Base-by-base conservation (phyloP, 2,888 invertebrate species). In the Plebejus melissa region DNA sequence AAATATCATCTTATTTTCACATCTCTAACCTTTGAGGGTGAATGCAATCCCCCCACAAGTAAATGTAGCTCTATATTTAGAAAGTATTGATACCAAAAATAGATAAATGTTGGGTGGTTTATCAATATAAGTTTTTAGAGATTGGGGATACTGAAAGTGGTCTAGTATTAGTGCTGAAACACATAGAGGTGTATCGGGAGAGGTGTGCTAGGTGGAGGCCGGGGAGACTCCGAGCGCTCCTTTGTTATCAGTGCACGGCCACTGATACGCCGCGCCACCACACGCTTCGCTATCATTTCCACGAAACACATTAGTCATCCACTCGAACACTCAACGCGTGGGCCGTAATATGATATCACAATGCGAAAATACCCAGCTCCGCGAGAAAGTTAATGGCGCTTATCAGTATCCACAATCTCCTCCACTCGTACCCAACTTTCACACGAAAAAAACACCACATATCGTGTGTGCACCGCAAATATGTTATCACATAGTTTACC, bases 341-440 rank as follows among this genome's bases (percentile, higher is more conserved):
- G 94, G 94, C 90, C 88, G 94, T 93, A 93, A 94, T 90, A 94
- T 94, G 94, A 94, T 94, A 94, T 94, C 94, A 94, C 94, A 94
- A 94, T 93, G 94, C 94, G 91, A 94, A 94, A 94, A 94, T 94
- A 94, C 90, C 90, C 93, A 93, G 91, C 93, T 93, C 90, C 94
- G 94, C 94, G 94, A 94, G 94, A 94, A 94, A 94, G 94, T 93
- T 94, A 94, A 94, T 94, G 94, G 94, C 94, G 94, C 94, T 94
- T 94, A 94, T 93, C 94, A 94, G 93, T 91, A 93, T 93, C 93
- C 91, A 93, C 91, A 91, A 93, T 93, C 93, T 93, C 90, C 84
- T 91, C 91, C 88, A 90, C 90, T 89, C 89, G 90, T 88, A 89
- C 90, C 88, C 87, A 92, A 93, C 94, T 94, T 94, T 94, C 94